Base-by-base conservation (phyloP, 2,113 vertebrate species). In the Cryptoleucopteryx plumbea region DNA sequence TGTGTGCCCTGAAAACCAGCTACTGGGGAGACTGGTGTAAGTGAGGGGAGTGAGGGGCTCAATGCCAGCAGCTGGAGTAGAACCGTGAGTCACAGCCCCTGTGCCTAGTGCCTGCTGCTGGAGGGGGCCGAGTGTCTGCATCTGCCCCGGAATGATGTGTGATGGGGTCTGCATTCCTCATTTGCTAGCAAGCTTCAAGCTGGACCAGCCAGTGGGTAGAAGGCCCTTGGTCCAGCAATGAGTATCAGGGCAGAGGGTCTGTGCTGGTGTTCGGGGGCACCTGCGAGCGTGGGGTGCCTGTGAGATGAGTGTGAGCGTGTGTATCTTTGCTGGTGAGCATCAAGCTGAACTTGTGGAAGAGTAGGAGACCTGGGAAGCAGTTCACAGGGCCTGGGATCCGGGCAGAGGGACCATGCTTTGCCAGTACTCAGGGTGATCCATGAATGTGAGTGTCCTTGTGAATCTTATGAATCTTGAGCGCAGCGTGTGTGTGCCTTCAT, bases 361-460 rank as follows among this genome's bases (percentile, higher is more conserved):
- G n/a, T 13, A 34, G 36, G 40, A 67, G n/a, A 53, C 14, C 7
- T 3, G 1, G 21, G 12, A 74, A 68, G 31, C 0, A 1, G 13
- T 73, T 79, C 73, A 18, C 13, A 45, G 19, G 31, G 19, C 22
- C 58, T 78, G 23, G 15, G 29, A 58, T 73, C 15, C 15, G 40
- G 42, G 21, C 23, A 86, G 43, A 56, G 45, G 31, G 15, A 59
- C 29, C 7, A 7, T 26, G 16, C 11, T 79, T 26, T 58, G 3
- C 19, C 16, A 36, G 22, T 31, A 58, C 38, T 68, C 48, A 26
- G 10, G 13, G 25, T 82, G 31, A 47, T 22, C 17, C 25, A 47
- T 0, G 4, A 52, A 68, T 15, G 10, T 73, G 16, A 0, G 1
- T 22, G 6, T 29, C 58, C 16, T 22, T 56, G 25, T 78, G 18